Base-by-base conservation (phyloP, 2,888 invertebrate species). In the Choristoneura rosaceana region DNA sequence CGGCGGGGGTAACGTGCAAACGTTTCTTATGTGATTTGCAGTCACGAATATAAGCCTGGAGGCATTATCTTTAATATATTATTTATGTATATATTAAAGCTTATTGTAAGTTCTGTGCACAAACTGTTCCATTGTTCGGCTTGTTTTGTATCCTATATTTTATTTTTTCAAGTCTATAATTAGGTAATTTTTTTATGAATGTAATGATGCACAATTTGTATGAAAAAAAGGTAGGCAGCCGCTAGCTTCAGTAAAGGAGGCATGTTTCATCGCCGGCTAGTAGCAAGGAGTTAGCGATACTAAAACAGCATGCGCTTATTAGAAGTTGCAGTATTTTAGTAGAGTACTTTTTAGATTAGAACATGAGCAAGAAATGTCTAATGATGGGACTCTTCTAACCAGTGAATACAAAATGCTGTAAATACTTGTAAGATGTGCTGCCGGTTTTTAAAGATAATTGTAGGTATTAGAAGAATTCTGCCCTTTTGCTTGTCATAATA, bases 21-120 rank as follows among this genome's bases (percentile, higher is more conserved):
- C 38, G 47, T 15, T 33, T 43, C 43, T 34, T 50, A 47, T 8
- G 17, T 43, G 33, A 14, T 47, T 41, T 9, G 17, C 2, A 33
- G 50, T 63, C 47, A 73, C 64, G 59, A 69, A 43, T 71, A 63
- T 69, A 73, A 73, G 73, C 73, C 68, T 69, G 63, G 73, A 69
- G 73, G 73, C 73, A 64, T 68, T 73, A 66, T 71, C 38, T 68
- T 73, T 69, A 69, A 59, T 50, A 50, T 63, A 55, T 34, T 60
- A 64, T 64, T 14, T 60, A 64, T 52, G 33, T 60, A 47, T 55
- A 60, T 68, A 62, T 58, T 55, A 50, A 66, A 43, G 45, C 38
- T 66, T 66, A 25, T 62, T 66, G 47, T 66, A 69, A 62, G 73
- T 43, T 73, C 58, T 67, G 69, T 71, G 70, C 67, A 73, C 68